Percentiles rank a stretch among this genome's conserved stretches.
phyloP scores from a whole-genome alignment of 2,888 invertebrate genomes.

The Mimumesa dahlbomi region DNA sequence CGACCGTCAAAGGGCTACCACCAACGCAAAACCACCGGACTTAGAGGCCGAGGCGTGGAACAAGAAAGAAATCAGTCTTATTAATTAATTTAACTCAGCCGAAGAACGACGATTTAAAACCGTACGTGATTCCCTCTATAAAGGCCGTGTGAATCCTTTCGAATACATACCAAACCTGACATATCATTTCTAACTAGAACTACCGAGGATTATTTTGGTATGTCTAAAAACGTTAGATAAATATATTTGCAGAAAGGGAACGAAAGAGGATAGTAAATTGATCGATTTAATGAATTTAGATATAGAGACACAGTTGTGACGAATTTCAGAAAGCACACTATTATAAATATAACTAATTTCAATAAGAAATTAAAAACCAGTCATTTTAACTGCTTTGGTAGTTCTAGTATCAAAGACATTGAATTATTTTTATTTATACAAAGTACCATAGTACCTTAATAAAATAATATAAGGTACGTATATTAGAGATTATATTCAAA shows the following conservation, averaged over 20 bases:
- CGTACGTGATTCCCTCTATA: conserved; percentile 6
- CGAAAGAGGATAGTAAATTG: too few species aligned
- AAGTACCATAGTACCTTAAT: background rate
- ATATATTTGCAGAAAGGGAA: too few species aligned
- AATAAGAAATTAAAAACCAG: too few species aligned
- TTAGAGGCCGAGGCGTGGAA: conserved; percentile 10
- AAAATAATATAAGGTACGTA: too few species aligned
- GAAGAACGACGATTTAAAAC: conserved; percentile 33
- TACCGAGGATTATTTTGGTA: too few species aligned
- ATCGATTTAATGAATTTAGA: too few species aligned
- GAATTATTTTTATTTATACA: background rate
- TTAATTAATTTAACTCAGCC: conserved; percentile 58
- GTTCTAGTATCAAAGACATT: background rate
- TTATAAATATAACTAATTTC: too few species aligned
- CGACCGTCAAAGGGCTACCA: conserved; percentile 47
- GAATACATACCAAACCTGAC: background rate
- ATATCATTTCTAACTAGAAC: background rate
- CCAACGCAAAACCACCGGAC: conserved; percentile 51
- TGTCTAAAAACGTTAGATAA: too few species aligned
- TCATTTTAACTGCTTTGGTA: too few species aligned
- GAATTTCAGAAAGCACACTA: too few species aligned
- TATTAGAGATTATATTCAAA: too few species aligned
- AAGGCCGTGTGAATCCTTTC: background rate
- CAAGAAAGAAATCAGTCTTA: conserved; percentile 56
- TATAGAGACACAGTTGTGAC: too few species aligned